phyloP scores from a whole-genome alignment of 2,888 invertebrate species.

The Opisthograptis luteolata region DNA sequence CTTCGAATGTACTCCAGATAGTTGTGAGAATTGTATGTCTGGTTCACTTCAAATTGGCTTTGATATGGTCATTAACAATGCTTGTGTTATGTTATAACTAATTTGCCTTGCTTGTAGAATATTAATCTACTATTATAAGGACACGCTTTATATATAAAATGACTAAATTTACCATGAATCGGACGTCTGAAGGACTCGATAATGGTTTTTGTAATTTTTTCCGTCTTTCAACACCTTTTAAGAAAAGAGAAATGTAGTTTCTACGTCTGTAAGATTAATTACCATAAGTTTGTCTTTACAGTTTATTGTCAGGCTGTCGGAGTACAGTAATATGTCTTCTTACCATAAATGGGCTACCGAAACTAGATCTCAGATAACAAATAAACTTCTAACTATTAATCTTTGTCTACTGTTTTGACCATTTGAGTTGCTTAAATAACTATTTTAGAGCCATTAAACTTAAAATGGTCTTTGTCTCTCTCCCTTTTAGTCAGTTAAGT shows the following conservation, averaged over 20 bases:
- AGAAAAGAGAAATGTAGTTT: too few species aligned
- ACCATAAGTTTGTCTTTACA: conserved; percentile 4
- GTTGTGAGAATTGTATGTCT: conserved; percentile 51
- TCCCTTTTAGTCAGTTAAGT: conserved; percentile 55
- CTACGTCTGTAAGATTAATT: conserved; percentile 7
- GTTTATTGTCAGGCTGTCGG: conserved; percentile 5
- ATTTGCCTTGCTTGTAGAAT: too few species aligned
- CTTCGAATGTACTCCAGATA: conserved; percentile 64
- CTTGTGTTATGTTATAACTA: conserved; percentile 27
- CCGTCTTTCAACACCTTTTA: too few species aligned
- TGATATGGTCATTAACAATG: conserved; percentile 49
- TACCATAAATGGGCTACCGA: conserved; percentile 8
- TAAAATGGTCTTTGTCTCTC: conserved; percentile 65
- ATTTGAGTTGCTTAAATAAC: conserved; percentile 42
- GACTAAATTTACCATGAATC: background rate
- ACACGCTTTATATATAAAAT: too few species aligned
- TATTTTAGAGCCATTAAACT: conserved; percentile 60
- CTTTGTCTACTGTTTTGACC: conserved; percentile 8
- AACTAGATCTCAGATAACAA: conserved; percentile 22
- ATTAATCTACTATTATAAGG: too few species aligned
- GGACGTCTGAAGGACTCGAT: background rate
- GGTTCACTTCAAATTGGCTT: conserved; percentile 53
- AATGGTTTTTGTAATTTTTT: too few species aligned
- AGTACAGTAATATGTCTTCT: conserved; percentile 1
- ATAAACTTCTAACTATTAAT: conserved; percentile 4